Evolutionary conservation across 92 coral and sea anemone species (phyloP).

Genomic region (Bergia sp.): DNA sequence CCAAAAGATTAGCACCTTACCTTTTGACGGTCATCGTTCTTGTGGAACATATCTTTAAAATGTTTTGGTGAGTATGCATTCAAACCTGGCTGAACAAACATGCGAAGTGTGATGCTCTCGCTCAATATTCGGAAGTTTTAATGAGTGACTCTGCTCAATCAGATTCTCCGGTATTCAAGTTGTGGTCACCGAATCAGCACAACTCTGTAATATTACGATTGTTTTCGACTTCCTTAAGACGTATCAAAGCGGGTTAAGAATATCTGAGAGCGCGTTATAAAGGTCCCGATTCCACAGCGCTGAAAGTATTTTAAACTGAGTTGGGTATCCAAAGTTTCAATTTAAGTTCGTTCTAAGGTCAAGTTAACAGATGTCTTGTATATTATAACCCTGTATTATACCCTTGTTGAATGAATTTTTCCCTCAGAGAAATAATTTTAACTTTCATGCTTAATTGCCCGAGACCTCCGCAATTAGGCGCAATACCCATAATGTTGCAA

Average conservation of each 20-base stretch:
- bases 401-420: not conserved
- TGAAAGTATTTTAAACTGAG: too few relatives aligned
- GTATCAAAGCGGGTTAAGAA: not conserved
- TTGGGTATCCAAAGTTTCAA: too few relatives aligned
- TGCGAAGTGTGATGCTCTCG: not conserved
- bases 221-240: not conserved
- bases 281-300: not conserved
- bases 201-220: not conserved
- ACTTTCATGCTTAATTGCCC: not conserved
- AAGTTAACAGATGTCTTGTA: not conserved
- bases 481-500: too few relatives aligned
- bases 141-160: not conserved
- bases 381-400: too few relatives aligned
- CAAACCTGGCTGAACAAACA: not conserved
- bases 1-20: not conserved
- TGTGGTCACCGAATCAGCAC: not conserved
- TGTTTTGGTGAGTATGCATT: not conserved
- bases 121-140: not conserved
- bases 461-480: not conserved
- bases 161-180: not conserved
- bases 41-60: not conserved
- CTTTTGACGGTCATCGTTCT: not conserved
- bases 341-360: not conserved
- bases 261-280: not conserved
- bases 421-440: not conserved